phyloP scores from a whole-genome alignment of 2,113 vertebrate genomes.

The Octodon degus region DNA sequence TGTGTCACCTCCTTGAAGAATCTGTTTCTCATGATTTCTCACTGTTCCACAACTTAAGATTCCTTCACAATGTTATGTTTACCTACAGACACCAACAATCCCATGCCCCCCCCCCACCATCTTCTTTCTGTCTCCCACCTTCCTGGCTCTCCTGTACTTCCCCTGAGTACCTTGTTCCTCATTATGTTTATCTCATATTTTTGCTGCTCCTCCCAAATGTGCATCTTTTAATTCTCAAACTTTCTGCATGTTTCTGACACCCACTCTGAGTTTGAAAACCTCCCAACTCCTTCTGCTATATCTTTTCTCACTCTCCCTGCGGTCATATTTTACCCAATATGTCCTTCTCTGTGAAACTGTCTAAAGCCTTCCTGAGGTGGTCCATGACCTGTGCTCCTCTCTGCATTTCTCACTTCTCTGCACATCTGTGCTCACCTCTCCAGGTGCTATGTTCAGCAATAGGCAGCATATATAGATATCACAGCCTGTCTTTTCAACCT shows the following conservation, averaged over 20 bases:
- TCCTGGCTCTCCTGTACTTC: not conserved
- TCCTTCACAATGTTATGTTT: not conserved
- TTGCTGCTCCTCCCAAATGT: not conserved
- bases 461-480: not conserved
- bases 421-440: not conserved
- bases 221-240: not conserved
- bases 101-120: no score
- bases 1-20: not conserved
- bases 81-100: not conserved
- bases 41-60: no score
- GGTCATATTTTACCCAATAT: no score
- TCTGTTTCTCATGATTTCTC: not conserved
- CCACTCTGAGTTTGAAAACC: no score
- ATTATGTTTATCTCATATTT: not conserved
- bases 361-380: no score
- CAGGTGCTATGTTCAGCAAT: not conserved
- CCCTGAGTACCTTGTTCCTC: no score
- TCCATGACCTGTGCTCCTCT: no score
- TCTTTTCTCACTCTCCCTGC: not conserved
- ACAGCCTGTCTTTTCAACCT: not conserved
- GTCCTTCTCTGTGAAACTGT: not conserved
- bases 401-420: not conserved
- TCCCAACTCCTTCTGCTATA: not conserved
- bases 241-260: not conserved
- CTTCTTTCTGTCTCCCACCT: not conserved